Evolutionary conservation across 2,888 invertebrate species (phyloP), one percentile per base, ranked within the genome.

Genomic region (Acronicta psi): DNA sequence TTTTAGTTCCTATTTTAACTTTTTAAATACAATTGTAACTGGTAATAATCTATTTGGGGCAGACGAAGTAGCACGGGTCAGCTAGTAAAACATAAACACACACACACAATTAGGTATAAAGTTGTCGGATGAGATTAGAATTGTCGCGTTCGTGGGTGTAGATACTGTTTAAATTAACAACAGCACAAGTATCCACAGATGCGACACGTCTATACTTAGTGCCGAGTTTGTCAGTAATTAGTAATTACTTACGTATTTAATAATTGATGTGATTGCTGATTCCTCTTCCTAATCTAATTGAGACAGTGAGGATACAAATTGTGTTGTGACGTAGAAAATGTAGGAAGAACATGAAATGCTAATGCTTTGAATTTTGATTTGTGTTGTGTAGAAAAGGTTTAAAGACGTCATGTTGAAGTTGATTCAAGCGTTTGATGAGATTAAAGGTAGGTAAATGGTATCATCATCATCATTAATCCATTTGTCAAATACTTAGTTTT

Each of bases 151-250:
- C 40, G 67, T 67, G 66, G 67, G 67, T 52, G 67, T 14, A 17
- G 6, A 41, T 40, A 29, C 31, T 14, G 58, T 41, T 49, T 70
- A 52, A 67, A 67, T 70, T 52, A 64, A 70, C 52, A 42, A 42
- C 52, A 45, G 29, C 41, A 37, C 42, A 49, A 44, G 41, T 52
- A 57, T 20, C 16, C 6, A 18, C 20, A 31, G 43, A 40, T 37
- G 52, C 36, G 17, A 65, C 71, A 58, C 59, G 59, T 70, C 13
- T 50, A n/a, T 45, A 18, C 9, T 17, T 16, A 16, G n/a, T 29
- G 25, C 31, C 23, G 3, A 13, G 8, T 18, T 13, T 16, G n/a
- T 25, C 7, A 17, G 8, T 18, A 34, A 23, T 29, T 8, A 41
- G 14, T 17, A 16, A 4, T 13, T 31, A 54, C 10, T 2, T n/a